Percentiles rank a stretch among this genome's conserved stretches.
Evolutionary conservation across 92 coral and sea anemone genomes (phyloP).

Genomic region (Heteractis magnifica): DNA sequence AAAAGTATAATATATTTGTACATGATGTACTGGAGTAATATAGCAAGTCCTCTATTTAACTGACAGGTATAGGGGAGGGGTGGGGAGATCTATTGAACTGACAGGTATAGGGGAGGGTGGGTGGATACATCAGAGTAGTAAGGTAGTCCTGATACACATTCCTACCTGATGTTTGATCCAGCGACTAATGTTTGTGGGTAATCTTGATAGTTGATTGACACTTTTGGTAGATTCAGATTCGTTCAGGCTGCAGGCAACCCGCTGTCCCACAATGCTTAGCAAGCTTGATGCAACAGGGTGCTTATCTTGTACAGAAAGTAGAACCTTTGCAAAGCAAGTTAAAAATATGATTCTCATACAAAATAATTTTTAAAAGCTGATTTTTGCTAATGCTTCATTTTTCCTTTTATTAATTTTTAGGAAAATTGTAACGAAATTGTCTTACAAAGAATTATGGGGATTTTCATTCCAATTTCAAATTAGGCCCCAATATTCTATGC

Average conservation of each 20-base stretch:
- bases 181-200: slow-evolving; percentile 86
- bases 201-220: slow-evolving; percentile 79
- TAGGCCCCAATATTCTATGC: no score
- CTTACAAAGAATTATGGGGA: no score
- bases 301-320: slow-evolving; percentile 81
- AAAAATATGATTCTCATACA: background rate
- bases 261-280: slow-evolving; percentile 86
- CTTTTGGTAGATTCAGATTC: slow-evolving; percentile 81
- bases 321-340: slow-evolving; percentile 46
- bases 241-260: slow-evolving; percentile 73
- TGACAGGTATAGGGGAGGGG: background rate
- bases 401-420: no score
- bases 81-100: background rate
- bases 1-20: background rate
- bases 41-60: no score
- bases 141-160: no score
- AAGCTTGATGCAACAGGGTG: slow-evolving; percentile 60
- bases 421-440: no score
- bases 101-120: background rate
- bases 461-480: no score
- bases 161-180: slow-evolving; percentile 95
- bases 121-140: background rate
- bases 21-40: background rate
- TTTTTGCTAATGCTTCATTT: no score
- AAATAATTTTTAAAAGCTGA: background rate